phyloP scores from a whole-genome alignment of 2,797 vertebrate species.

The Paguma larvata region DNA sequence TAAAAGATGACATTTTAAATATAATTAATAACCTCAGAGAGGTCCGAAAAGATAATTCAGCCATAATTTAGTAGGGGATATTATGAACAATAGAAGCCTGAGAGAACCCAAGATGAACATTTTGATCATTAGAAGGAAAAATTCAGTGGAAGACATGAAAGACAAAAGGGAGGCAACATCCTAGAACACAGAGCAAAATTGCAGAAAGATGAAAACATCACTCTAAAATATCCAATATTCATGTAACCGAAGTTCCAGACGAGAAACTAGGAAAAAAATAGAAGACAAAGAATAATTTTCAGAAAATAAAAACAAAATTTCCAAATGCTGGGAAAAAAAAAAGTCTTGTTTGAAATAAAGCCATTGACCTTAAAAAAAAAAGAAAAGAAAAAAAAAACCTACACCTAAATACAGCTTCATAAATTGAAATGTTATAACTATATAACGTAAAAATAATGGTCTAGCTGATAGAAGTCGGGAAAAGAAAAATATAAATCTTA shows the following conservation, averaged over 20 bases:
- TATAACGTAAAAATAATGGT: not conserved
- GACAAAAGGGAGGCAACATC: not conserved
- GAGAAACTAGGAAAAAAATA: not conserved
- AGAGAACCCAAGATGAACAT: not conserved
- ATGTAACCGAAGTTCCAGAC: slow-evolving; percentile 1
- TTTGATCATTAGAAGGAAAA: slow-evolving; percentile 42
- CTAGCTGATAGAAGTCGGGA: not conserved
- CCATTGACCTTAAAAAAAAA: not conserved
- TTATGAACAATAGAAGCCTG: not conserved
- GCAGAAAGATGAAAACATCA: not conserved
- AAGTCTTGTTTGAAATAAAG: not conserved
- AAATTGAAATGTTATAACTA: not conserved
- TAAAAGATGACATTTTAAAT: not conserved
- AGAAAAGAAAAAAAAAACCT: not conserved
- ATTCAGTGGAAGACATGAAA: not conserved
- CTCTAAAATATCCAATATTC: not conserved
- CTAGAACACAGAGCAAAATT: not conserved
- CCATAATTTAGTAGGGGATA: not conserved
- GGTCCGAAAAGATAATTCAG: not conserved
- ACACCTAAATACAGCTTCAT: not conserved
- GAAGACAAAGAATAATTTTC: not conserved
- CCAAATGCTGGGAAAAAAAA: not conserved
- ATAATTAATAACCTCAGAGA: slow-evolving; percentile 9
- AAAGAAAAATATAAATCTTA: not conserved
- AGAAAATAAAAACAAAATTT: slow-evolving; percentile 39